Base-by-base conservation (phyloP, 1,140 invertebrate species). In the Cataglyphis hispanica region DNA sequence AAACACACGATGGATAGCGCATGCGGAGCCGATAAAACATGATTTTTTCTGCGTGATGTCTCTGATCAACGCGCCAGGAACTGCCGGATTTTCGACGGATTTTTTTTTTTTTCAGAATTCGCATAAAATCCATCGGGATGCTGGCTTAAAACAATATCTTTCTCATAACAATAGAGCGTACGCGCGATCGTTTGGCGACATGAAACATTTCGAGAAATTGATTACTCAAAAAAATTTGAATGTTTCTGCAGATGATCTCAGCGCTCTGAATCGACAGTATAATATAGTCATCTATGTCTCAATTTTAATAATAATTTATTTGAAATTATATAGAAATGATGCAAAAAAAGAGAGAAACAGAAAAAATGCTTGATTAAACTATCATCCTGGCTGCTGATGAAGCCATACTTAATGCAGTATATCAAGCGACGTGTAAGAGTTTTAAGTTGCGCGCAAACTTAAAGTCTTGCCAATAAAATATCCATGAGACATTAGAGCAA, bases 111-210 rank as follows among this genome's bases (percentile, higher is more conserved):
- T 19, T 13, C 37, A n/a, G 5, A 8, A 61, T 46, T 72, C 78
- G 37, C 78, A 58, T 81, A 81, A 72, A 72, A 25, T 72, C 11
- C 34, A 31, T 7, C 22, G 64, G 31, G 43, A 46, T 58, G 13
- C 50, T n/a, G 37, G 19, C 66, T 74, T 74, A 60, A 81, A 83
- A 83, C 78, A 69, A 72, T 72, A 72, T 34, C 43, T 83, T 80
- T 37, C 60, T 58, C 19, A 27, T 40, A 2, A 61, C 74, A 31
- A 69, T 46, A 60, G 19, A 60, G 37, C 16, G 34, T 13, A 7
- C 19, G 31, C 22, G 34, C 64, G 25, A 74, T 74, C 13, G 16
- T 50, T 50, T 31, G 31, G n/a, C 34, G 43, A 40, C 43, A 16
- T 63, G 13, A 72, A 60, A 34, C 25, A 16, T 74, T 61, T 5